Percentiles rank a stretch among this genome's conserved stretches.
Conservation (phyloP, 2,888 invertebrate genomes). For the Catocala fraxini region DNA sequence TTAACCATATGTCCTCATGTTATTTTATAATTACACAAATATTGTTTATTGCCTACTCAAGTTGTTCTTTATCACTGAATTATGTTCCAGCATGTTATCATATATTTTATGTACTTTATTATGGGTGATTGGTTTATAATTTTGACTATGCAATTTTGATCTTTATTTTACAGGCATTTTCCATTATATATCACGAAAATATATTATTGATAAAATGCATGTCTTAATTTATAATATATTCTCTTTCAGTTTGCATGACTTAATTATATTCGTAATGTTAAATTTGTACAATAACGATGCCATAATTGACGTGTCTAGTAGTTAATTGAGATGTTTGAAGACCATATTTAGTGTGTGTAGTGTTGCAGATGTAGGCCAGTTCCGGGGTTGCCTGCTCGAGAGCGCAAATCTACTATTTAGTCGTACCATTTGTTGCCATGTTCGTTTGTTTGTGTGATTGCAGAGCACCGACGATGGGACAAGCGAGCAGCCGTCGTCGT, state of each 20-base stretch:
- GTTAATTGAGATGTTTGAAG: constrained; percentile 54
- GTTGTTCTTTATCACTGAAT: constrained; percentile 21
- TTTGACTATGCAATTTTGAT: constrained; percentile 49
- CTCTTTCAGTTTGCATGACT: constrained; percentile 73
- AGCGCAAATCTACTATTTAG: constrained; percentile 52
- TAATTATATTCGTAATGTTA: constrained; percentile 9
- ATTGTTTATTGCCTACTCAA: neutral
- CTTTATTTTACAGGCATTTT: constrained; percentile 68
- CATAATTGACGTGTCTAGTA: constrained; percentile 45
- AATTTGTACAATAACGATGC: constrained; percentile 30
- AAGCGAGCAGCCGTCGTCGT: constrained; percentile 61
- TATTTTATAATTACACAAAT: too few relatives aligned
- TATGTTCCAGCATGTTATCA: constrained; percentile 37
- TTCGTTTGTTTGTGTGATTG: constrained; percentile 83
- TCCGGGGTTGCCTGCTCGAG: constrained; percentile 73
- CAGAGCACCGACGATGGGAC: constrained; percentile 69
- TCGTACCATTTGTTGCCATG: constrained; percentile 80
- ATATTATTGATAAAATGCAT: constrained; percentile 50
- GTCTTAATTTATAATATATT: constrained; percentile 57
- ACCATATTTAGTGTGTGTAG: constrained; percentile 78
- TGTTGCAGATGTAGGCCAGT: constrained; percentile 84
- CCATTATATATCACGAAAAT: constrained; percentile 43
- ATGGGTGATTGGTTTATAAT: constrained; percentile 54
- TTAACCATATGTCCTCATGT: too few relatives aligned
- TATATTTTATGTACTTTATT: constrained; percentile 45